Percentiles rank a stretch among this genome's conserved stretches.
Conservation (phyloP, 2,113 vertebrate genomes). For the Cettia cetti region DNA sequence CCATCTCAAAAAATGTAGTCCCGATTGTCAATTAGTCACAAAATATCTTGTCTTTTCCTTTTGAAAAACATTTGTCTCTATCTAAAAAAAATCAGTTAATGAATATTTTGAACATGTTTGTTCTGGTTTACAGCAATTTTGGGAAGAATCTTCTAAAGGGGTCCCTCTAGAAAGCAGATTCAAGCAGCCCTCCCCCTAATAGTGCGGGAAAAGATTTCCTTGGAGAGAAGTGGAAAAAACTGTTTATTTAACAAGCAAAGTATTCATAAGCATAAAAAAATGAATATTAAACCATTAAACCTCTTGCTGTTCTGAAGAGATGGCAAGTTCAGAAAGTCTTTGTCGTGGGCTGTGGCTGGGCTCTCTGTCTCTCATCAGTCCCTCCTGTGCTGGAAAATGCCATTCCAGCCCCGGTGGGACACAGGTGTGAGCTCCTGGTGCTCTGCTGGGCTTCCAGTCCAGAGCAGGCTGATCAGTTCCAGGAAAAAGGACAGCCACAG, state of each 20-base stretch:
- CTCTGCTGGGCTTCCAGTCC: neutral
- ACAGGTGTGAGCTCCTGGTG: neutral
- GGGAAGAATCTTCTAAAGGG: neutral
- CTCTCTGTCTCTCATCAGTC: neutral
- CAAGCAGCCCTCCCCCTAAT: neutral
- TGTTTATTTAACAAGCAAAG: neutral
- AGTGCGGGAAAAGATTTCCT: neutral
- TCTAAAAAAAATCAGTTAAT: neutral
- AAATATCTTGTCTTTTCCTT: neutral
- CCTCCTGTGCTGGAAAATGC: neutral
- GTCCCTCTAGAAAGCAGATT: neutral
- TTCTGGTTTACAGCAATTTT: neutral
- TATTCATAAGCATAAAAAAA: neutral
- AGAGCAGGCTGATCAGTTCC: neutral
- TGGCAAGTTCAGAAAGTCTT: neutral
- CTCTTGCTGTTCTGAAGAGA: neutral
- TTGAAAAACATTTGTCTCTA: neutral
- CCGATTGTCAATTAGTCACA: neutral
- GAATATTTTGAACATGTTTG: neutral
- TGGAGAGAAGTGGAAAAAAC: neutral
- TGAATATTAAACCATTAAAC: neutral
- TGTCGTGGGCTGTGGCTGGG: neutral
- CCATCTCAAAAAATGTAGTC: neutral
- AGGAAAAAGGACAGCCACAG: neutral
- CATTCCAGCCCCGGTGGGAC: accelerated